Percentiles rank a stretch among this genome's conserved stretches.
phyloP scores from a whole-genome alignment of 2,888 invertebrate species.

The Agrilus mali region DNA sequence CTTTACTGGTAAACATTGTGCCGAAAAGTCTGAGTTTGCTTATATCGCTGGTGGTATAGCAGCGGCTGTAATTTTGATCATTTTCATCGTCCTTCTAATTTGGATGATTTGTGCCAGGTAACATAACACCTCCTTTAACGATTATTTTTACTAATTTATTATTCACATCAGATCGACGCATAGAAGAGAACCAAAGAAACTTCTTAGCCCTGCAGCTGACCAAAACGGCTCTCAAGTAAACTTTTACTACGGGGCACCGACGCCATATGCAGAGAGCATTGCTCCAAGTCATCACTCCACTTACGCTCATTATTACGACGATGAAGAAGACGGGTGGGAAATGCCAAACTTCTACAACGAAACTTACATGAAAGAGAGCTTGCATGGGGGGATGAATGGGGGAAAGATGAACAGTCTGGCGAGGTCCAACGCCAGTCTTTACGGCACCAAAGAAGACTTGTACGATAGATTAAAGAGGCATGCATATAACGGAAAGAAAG shows the following conservation, averaged over 20 bases:
- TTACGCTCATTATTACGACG: slow-evolving; percentile 90
- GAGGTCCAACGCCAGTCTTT: slow-evolving; percentile 84
- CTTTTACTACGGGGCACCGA: slow-evolving; percentile 91
- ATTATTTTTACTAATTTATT: neutral
- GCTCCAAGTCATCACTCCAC: slow-evolving; percentile 92
- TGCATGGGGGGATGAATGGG: slow-evolving; percentile 69
- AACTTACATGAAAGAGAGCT: slow-evolving; percentile 89
- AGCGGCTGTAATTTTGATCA: slow-evolving; percentile 85
- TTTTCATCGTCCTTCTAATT: slow-evolving; percentile 81
- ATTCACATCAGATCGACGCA: slow-evolving; percentile 53
- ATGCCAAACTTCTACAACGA: slow-evolving; percentile 97
- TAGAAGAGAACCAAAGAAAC: slow-evolving; percentile 84
- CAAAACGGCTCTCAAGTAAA: slow-evolving; percentile 90
- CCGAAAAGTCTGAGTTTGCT: slow-evolving; percentile 88
- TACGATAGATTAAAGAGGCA: slow-evolving; percentile 91
- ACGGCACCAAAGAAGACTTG: slow-evolving; percentile 89
- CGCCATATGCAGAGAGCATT: slow-evolving; percentile 89
- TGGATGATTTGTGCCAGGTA: slow-evolving; percentile 95
- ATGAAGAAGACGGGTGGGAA: slow-evolving; percentile 94
- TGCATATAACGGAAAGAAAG: slow-evolving; percentile 92
- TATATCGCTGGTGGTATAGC: slow-evolving; percentile 92
- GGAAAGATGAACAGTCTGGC: slow-evolving; percentile 86
- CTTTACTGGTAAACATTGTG: slow-evolving; percentile 80
- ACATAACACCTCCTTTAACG: neutral
- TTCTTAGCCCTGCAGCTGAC: slow-evolving; percentile 76